Evolutionary conservation across 2,113 vertebrate species (phyloP), one percentile per base, ranked within the genome.

Genomic region (Grammomys surdaster): DNA sequence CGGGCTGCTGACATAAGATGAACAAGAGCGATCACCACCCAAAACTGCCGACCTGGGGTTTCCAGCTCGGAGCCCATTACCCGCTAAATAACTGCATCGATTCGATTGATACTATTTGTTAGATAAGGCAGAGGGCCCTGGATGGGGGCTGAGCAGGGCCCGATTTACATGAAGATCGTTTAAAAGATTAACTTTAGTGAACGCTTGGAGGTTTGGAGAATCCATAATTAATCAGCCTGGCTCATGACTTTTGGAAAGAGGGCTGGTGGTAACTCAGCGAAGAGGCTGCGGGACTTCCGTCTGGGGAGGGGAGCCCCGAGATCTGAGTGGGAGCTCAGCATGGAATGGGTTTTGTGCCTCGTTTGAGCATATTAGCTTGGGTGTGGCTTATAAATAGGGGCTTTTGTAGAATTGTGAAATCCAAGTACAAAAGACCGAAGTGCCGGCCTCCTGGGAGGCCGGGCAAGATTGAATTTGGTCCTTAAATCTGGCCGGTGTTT

Each of bases 181-280:
- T 95, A 40, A 95, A 89, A 97, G 96, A 96, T 97, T 96, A 56
- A 95, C 97, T 97, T 96, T 51, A 40, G 80, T 89, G 97, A 95
- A 96, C 91, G 89, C 87, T 95, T 97, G 81, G 26, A 92, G 72
- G 90, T 97, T 92, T 96, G 80, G 88, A 46, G 87, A 94, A 97
- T 97, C 96, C 92, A 87, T 97, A 96, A 97, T 98, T 95, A 96
- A 98, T 98, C 95, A 96, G 87, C 54, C 89, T 17, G 96, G 51
- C 73, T 93, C 89, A 11, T 82, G 69, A 11, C 67, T 87, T 93
- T 94, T 93, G 73, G 95, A 91, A 92, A 9, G 96, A 95, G 70
- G 96, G 63, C 77, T 73, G 90, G 76, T 77, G 94, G 93, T n/a
- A 63, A 76, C 88, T 94, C 78, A 72, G 58, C 91, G 80, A 5